Percentiles rank a stretch among this genome's conserved stretches.
phyloP scores from a whole-genome alignment of 2,797 vertebrate species.

The Lateolabrax maculatus region DNA sequence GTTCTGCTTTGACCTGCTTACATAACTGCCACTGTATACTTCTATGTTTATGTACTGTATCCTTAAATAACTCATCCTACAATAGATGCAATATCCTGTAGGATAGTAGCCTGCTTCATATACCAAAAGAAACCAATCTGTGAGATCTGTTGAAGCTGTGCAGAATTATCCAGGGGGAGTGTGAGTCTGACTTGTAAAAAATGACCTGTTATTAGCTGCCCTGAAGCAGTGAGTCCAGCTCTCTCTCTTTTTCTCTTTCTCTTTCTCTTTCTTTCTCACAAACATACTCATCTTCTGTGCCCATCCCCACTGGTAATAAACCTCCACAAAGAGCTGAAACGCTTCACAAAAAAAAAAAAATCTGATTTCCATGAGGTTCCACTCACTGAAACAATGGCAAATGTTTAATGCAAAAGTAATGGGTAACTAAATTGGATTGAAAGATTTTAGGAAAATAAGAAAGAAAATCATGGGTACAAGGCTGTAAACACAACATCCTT shows the following conservation, averaged over 20 bases:
- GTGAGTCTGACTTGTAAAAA: slow-evolving; percentile 40
- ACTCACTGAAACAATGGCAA: neutral
- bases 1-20: slow-evolving; percentile 27
- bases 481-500: neutral
- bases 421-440: neutral
- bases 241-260: neutral
- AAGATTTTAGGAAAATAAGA: neutral
- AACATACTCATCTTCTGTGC: neutral
- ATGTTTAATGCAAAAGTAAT: slow-evolving; percentile 1
- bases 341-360: neutral
- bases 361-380: neutral
- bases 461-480: neutral
- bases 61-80: slow-evolving; percentile 4
- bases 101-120: slow-evolving; percentile 12
- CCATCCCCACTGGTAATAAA: neutral
- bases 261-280: neutral
- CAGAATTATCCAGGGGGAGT: slow-evolving; percentile 43
- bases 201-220: slow-evolving; percentile 50
- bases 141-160: slow-evolving; percentile 4
- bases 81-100: neutral
- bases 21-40: slow-evolving; percentile 8
- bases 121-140: slow-evolving; percentile 16
- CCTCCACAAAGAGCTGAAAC: neutral
- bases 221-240: slow-evolving; percentile 35
- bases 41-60: slow-evolving; percentile 7